phyloP scores from a whole-genome alignment of 30 jellyfish, hydroid and myxozoan species.

The Hydra vulgaris region DNA sequence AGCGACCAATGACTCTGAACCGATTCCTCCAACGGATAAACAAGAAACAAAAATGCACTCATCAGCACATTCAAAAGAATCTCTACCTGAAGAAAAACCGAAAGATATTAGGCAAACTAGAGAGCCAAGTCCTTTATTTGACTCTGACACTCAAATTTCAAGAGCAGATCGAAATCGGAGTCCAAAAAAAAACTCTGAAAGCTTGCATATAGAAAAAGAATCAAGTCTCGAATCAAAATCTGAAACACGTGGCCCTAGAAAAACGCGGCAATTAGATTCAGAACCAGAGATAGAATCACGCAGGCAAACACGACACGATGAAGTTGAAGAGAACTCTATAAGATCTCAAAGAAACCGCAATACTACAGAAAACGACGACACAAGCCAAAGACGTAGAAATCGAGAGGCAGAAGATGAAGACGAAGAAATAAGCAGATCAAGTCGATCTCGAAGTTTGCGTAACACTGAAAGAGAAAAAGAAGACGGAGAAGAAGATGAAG shows the following conservation, averaged over 20 bases:
- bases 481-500: conserved; percentile 25
- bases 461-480: not conserved
- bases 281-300: not conserved
- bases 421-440: not conserved
- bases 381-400: not conserved
- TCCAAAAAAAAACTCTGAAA: not conserved
- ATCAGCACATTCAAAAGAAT: conserved; percentile 3
- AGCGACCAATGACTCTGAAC: not conserved
- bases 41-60: not conserved
- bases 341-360: not conserved
- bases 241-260: conserved; percentile 10
- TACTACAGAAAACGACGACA: not conserved
- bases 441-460: not conserved
- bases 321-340: not conserved
- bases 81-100: not conserved
- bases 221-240: not conserved
- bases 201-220: not conserved
- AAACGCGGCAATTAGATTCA: conserved; percentile 2
- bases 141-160: not conserved
- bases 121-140: not conserved
- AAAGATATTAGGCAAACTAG: not conserved
- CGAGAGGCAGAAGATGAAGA: not conserved
- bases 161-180: conserved; percentile 5
- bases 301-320: conserved; percentile 18
- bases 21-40: conserved; percentile 13